A percentile compares a stretch with the other conserved stretches of the same genome.
Conservation (phyloP, 2,113 vertebrate species). For the Ceratotherium simum region DNA sequence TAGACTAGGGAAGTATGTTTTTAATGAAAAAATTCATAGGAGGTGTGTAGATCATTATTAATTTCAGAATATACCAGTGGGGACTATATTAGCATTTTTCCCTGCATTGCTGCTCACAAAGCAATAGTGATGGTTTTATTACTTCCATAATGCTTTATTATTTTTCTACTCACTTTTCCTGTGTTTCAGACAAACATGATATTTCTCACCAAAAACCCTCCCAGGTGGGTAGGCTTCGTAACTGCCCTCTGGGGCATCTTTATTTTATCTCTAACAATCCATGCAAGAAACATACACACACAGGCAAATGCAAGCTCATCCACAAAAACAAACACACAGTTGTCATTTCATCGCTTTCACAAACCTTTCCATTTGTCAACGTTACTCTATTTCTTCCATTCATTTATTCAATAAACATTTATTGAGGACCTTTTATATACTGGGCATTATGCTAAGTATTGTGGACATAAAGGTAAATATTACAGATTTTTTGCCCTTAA, state of each 20-base stretch:
- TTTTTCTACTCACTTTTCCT: background rate
- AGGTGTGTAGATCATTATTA: slow-evolving; percentile 65
- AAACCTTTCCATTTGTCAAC: background rate
- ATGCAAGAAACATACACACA: background rate
- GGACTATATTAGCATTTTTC: slow-evolving; percentile 72
- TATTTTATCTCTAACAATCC: background rate
- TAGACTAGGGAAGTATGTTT: slow-evolving; percentile 61
- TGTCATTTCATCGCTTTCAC: background rate
- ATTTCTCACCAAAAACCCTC: background rate
- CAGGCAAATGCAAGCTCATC: background rate
- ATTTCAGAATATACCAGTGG: slow-evolving; percentile 63
- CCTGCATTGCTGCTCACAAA: background rate
- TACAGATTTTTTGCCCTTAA: background rate
- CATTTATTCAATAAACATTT: background rate
- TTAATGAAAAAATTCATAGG: slow-evolving; percentile 77
- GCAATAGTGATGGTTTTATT: background rate
- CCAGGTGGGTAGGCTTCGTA: background rate
- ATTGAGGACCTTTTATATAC: background rate
- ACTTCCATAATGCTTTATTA: background rate
- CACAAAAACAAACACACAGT: background rate
- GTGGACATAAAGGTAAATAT: background rate
- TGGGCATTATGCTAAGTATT: background rate
- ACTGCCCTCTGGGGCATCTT: background rate
- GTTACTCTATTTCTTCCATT: background rate
- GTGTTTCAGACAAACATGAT: background rate